Percentiles rank a stretch among this genome's conserved stretches.
Evolutionary conservation across 2,113 vertebrate species (phyloP).

Genomic region (Castor canadensis): DNA sequence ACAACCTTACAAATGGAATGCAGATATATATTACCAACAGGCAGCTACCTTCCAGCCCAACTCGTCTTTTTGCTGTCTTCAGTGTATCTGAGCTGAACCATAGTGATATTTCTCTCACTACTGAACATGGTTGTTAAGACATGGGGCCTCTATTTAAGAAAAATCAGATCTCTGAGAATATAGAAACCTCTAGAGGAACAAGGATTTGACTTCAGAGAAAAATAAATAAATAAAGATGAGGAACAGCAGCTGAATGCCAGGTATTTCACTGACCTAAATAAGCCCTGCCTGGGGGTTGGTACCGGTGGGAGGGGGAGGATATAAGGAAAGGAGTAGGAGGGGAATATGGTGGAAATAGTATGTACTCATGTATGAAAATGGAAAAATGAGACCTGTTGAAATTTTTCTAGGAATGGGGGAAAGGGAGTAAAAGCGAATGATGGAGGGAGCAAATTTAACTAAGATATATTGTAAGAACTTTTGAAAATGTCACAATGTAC

Average conservation of each 20-base stretch:
- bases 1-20: neutral
- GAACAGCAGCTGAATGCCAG: neutral
- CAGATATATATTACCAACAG: neutral
- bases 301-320: too few relatives aligned
- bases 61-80: neutral
- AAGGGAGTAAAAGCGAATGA: too few relatives aligned
- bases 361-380: too few relatives aligned
- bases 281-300: too few relatives aligned
- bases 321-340: too few relatives aligned
- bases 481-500: too few relatives aligned
- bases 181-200: neutral
- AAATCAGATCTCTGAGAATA: constrained; percentile 16
- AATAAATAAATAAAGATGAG: neutral
- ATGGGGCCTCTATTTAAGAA: neutral
- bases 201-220: neutral
- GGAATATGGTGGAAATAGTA: too few relatives aligned
- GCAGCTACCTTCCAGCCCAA: neutral
- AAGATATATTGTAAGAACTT: too few relatives aligned
- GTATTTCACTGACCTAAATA: neutral
- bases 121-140: neutral
- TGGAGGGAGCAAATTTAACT: too few relatives aligned
- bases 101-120: neutral
- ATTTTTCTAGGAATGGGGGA: too few relatives aligned
- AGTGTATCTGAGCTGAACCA: neutral
- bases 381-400: too few relatives aligned